These are phyloP conservation scores for Furnarius figulus DNA, from an alignment of 2,113 vertebrate species.

Conservation along the genomic window DNA sequence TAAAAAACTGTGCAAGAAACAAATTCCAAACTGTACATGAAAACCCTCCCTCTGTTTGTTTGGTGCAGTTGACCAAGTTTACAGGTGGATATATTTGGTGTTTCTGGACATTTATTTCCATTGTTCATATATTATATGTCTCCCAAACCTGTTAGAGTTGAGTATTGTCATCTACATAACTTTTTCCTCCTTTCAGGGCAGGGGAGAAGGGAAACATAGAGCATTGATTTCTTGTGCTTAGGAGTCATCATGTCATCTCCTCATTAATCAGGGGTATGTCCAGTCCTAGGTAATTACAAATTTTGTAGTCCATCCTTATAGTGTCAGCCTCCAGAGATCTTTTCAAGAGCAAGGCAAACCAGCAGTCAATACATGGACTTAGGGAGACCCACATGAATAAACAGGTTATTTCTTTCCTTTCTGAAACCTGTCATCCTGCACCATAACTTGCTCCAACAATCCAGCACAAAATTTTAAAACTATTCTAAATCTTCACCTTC, in stretches of 20 bases:
- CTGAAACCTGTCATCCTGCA: not conserved
- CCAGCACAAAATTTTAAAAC: not conserved
- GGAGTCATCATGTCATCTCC: not conserved
- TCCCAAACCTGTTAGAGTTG: not conserved
- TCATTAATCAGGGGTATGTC: constrained; percentile 17
- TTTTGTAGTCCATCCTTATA: constrained; percentile 14
- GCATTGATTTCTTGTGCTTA: constrained; percentile 16
- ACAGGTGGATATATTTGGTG: not conserved
- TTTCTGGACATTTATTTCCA: not conserved
- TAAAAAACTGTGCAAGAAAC: not conserved
- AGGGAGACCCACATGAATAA: constrained; percentile 56
- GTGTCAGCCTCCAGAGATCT: constrained; percentile 16
- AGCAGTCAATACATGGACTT: constrained; percentile 64
- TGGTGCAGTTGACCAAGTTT: not conserved
- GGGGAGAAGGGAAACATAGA: not conserved
- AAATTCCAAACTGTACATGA: not conserved
- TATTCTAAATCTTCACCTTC: constrained; percentile 17
- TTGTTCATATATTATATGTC: not conserved
- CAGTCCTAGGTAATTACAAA: not conserved
- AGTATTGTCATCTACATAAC: not conserved
- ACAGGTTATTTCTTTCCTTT: not conserved
- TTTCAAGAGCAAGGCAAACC: constrained; percentile 13
- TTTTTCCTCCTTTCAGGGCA: not conserved
- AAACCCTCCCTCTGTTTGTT: not conserved
- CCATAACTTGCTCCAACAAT: constrained; percentile 12